Conservation (phyloP, 2,888 invertebrate species). For the Sarcophaga subvicina region DNA sequence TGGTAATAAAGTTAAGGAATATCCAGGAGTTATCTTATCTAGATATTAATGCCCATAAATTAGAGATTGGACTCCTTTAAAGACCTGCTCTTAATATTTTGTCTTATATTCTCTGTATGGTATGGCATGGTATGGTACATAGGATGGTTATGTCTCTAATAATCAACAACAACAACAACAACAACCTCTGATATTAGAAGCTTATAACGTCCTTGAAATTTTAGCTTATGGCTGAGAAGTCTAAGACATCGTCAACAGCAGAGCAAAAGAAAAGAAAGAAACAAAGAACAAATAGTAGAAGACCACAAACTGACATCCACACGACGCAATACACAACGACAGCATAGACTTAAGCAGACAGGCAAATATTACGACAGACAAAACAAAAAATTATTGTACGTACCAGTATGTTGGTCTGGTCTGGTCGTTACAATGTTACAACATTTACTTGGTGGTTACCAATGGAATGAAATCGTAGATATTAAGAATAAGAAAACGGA, state of each 20-base stretch:
- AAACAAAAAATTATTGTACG: not conserved
- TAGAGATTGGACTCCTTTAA: conserved; percentile 20
- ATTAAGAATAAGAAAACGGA: conserved; percentile 40
- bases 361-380: not conserved
- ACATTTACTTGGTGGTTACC: conserved; percentile 15
- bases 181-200: conserved; percentile 57
- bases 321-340: not conserved
- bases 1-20: no score
- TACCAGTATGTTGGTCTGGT: conserved; percentile 21
- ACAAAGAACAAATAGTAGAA: conserved; percentile 15
- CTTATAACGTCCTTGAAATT: conserved; percentile 68
- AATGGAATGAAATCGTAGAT: conserved; percentile 18
- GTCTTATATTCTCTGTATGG: not conserved
- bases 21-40: no score
- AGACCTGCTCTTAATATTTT: not conserved
- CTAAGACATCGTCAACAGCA: conserved; percentile 61
- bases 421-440: conserved; percentile 20
- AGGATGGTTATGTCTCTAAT: conserved; percentile 29
- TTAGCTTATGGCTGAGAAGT: conserved; percentile 56
- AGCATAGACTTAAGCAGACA: not conserved
- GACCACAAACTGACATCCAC: conserved; percentile 35
- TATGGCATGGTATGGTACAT: conserved; percentile 26
- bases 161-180: conserved; percentile 38
- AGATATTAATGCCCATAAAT: no score
- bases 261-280: conserved; percentile 20